These are phyloP conservation scores for Anthophora plumipes DNA, from an alignment of 2,888 invertebrate genomes.

Conservation along the genomic window DNA sequence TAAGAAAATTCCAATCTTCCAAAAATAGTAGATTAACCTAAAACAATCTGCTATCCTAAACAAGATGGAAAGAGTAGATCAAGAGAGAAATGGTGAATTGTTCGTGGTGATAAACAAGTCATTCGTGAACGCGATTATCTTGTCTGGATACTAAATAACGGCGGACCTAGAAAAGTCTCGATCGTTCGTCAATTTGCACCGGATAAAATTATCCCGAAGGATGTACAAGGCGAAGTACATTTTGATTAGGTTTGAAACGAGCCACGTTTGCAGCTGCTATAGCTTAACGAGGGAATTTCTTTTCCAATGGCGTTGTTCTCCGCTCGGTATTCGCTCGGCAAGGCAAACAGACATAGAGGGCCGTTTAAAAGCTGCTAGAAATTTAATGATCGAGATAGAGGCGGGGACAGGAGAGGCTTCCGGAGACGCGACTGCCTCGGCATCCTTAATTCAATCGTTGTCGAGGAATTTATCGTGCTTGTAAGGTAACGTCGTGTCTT, in stretches of 20 bases:
- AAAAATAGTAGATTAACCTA: too few relatives aligned
- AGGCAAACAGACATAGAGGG: background rate
- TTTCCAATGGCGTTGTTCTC: background rate
- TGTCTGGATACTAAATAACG: conserved; percentile 49
- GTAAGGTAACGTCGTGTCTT: background rate
- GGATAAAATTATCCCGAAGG: conserved; percentile 16
- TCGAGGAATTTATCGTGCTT: background rate
- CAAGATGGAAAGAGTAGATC: too few relatives aligned
- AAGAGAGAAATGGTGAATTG: conserved; percentile 47
- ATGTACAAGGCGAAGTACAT: background rate
- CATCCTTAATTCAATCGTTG: background rate
- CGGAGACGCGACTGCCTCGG: background rate
- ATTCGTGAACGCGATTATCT: conserved; percentile 65
- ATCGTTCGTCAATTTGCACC: conserved; percentile 54
- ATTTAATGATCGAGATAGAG: conserved; percentile 10
- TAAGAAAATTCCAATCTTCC: too few relatives aligned
- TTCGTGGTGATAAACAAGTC: conserved; percentile 69
- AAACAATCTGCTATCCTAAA: too few relatives aligned
- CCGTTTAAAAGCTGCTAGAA: conserved; percentile 17
- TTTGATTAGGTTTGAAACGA: background rate
- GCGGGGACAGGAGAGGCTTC: background rate
- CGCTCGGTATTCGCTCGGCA: background rate
- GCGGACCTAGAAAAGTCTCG: conserved; percentile 39
- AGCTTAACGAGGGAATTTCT: background rate
- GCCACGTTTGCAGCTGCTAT: background rate